Evolutionary conservation across 2,888 invertebrate species (phyloP).

Genomic region (Cartodere bifasciata): DNA sequence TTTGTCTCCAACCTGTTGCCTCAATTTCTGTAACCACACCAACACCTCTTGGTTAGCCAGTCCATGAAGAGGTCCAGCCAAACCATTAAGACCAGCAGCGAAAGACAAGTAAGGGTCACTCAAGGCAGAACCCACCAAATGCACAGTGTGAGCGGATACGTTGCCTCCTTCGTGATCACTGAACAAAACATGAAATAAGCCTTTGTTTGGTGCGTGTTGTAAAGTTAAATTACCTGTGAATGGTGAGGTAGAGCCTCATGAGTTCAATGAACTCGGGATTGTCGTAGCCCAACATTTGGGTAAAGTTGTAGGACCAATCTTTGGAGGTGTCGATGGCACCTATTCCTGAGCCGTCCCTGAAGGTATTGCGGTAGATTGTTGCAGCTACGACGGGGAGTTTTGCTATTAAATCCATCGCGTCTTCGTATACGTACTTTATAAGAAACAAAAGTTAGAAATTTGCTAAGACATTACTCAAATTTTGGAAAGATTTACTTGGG

Average conservation of each 20-base stretch:
- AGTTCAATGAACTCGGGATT: conserved; percentile 76
- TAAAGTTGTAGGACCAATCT: conserved; percentile 91
- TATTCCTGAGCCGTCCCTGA: conserved; percentile 71
- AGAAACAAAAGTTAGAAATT: conserved; percentile 13
- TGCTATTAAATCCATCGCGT: conserved; percentile 89
- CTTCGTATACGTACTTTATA: conserved; percentile 67
- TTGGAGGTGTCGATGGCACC: conserved; percentile 79
- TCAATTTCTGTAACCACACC: conserved; percentile 85
- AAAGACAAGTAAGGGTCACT: conserved; percentile 91
- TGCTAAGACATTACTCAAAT: too few species aligned
- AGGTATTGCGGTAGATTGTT: conserved; percentile 84
- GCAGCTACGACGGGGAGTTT: conserved; percentile 90
- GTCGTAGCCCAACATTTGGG: conserved; percentile 82
- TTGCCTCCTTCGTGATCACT: conserved; percentile 96
- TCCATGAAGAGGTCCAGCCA: conserved; percentile 92
- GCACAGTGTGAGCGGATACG: conserved; percentile 89
- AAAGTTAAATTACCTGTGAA: conserved; percentile 52
- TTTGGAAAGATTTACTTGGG: too few species aligned
- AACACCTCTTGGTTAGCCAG: conserved; percentile 94
- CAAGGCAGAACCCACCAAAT: conserved; percentile 86
- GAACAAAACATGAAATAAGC: conserved; percentile 17
- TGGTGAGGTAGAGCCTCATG: conserved; percentile 85
- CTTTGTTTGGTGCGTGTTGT: background rate
- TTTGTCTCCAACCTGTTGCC: conserved; percentile 71
- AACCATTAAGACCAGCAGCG: conserved; percentile 84